phyloP scores from a whole-genome alignment of 2,888 invertebrate species.

The Drosophila flavopinicola region DNA sequence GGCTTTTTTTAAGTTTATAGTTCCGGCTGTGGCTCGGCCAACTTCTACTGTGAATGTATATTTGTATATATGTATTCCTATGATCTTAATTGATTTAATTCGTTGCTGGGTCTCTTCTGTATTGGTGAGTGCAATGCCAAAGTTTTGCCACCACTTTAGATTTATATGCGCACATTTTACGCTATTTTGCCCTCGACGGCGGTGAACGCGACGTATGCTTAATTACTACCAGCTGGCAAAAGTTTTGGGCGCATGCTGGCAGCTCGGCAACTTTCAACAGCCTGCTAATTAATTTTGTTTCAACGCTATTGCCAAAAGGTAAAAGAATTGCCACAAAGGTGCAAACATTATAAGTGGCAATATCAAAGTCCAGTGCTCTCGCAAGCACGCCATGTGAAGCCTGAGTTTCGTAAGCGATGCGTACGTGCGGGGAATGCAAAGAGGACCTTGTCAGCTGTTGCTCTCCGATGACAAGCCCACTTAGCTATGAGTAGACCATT shows the following conservation, averaged over 20 bases:
- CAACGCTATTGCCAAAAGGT: conserved; percentile 54
- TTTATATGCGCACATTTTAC: conserved; percentile 66
- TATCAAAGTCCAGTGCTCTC: conserved; percentile 39
- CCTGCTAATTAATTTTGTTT: conserved; percentile 69
- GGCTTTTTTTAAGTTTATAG: conserved; percentile 24
- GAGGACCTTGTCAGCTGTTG: conserved; percentile 1
- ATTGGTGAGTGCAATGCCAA: conserved; percentile 26
- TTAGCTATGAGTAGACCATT: conserved; percentile 50
- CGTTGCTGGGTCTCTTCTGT: conserved; percentile 18
- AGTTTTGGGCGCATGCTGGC: conserved; percentile 29
- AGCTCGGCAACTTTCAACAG: conserved; percentile 44
- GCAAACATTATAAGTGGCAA: conserved; percentile 43
- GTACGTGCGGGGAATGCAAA: conserved; percentile 64
- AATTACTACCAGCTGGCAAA: conserved; percentile 55
- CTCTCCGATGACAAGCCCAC: conserved; percentile 54
- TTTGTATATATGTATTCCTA: conserved; percentile 1
- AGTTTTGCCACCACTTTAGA: conserved; percentile 56
- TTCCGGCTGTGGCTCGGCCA: conserved; percentile 32
- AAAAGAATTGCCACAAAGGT: conserved; percentile 45
- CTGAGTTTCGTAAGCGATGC: conserved; percentile 25
- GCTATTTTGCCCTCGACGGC: conserved; percentile 26
- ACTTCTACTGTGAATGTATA: background rate
- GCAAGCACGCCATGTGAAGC: background rate
- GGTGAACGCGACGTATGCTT: conserved; percentile 53
- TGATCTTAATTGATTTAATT: conserved; percentile 63